phyloP scores from a whole-genome alignment of 2,113 vertebrate genomes.

The Oenanthe melanoleuca region DNA sequence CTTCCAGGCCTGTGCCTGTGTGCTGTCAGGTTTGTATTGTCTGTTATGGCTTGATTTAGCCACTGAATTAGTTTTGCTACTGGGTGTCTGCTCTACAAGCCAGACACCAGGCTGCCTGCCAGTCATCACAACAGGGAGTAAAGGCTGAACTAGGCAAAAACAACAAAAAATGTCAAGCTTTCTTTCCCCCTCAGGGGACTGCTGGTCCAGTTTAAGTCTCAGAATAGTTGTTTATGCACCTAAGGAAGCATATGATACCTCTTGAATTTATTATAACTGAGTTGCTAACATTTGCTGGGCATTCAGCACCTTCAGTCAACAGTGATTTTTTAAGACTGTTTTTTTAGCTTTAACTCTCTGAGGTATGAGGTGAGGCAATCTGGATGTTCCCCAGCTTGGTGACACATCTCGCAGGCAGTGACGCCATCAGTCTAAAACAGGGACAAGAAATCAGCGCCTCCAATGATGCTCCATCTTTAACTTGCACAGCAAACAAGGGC shows the following conservation, averaged over 20 bases:
- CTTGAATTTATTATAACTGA: background rate
- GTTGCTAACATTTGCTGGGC: background rate
- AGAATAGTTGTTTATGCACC: background rate
- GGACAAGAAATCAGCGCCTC: background rate
- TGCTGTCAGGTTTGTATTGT: background rate
- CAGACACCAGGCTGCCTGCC: background rate
- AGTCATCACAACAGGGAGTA: background rate
- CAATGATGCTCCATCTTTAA: background rate
- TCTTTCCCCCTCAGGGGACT: background rate
- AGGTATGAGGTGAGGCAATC: background rate
- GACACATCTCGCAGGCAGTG: background rate
- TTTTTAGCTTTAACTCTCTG: background rate
- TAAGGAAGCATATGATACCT: background rate
- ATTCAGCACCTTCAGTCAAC: background rate
- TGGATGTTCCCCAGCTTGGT: constrained; percentile 19
- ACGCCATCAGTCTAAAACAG: background rate
- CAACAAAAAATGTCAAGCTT: background rate
- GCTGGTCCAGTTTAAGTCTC: background rate
- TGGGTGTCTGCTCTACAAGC: background rate
- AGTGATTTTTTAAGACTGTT: background rate
- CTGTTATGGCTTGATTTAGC: background rate
- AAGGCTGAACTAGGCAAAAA: background rate
- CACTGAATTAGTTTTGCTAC: background rate
- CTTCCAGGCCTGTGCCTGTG: background rate
- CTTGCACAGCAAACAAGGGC: background rate